A percentile compares a stretch with the other conserved stretches of the same genome.
phyloP scores from a whole-genome alignment of 2,888 invertebrate genomes.

The Amblyjoppa proteus region DNA sequence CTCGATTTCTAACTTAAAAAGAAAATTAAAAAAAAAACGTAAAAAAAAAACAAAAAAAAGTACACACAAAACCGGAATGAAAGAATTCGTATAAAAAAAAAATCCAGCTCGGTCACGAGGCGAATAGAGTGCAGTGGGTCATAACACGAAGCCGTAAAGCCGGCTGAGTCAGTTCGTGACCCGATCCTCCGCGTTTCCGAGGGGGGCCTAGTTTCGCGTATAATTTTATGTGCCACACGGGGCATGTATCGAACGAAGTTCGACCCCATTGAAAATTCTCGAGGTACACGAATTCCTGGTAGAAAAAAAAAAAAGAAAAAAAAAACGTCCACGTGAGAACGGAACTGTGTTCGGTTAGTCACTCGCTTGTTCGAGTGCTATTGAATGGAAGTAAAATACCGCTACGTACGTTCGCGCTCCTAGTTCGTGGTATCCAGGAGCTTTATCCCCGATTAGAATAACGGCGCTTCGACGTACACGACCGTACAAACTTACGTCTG shows the following conservation, averaged over 20 bases:
- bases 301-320: constrained; percentile 8
- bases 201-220: constrained; percentile 34
- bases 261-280: background rate
- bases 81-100: constrained; percentile 45
- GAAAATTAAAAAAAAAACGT: constrained; percentile 8
- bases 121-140: constrained; percentile 67
- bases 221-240: constrained; percentile 5
- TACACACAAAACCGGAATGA: background rate
- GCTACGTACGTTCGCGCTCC: constrained; percentile 37
- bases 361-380: background rate
- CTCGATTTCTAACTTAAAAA: constrained; percentile 5
- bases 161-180: constrained; percentile 55
- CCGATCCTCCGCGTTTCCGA: constrained; percentile 31
- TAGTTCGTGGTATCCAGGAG: constrained; percentile 20
- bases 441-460: constrained; percentile 50
- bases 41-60: background rate
- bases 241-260: background rate
- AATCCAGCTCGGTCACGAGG: constrained; percentile 56
- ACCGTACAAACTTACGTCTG: background rate
- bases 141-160: constrained; percentile 31
- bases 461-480: constrained; percentile 41
- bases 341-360: constrained; percentile 10
- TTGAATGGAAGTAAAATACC: constrained; percentile 44
- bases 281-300: background rate
- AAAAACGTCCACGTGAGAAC: background rate